These are phyloP conservation scores for Prenolepis imparis DNA, from an alignment of 2,888 invertebrate species.

Conservation along the genomic window DNA sequence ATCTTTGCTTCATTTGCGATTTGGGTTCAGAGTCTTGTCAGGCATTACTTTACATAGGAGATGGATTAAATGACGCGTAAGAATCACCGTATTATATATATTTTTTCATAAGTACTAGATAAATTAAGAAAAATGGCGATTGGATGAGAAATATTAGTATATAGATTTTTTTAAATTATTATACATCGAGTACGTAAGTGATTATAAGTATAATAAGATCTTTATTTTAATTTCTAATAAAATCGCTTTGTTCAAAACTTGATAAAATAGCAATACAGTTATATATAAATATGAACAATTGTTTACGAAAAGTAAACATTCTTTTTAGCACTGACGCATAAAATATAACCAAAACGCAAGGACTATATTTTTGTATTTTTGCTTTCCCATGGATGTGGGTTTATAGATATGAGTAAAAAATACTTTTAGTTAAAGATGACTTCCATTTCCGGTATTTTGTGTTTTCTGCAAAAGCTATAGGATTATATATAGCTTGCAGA, in stretches of 20 bases:
- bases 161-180: neutral
- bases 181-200: neutral
- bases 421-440: conserved; percentile 24
- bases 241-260: neutral
- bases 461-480: conserved; percentile 17
- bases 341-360: conserved; percentile 11
- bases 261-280: neutral
- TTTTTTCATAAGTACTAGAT: neutral
- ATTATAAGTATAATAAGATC: neutral
- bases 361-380: neutral
- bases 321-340: neutral
- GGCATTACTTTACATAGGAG: conserved; percentile 15
- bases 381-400: neutral
- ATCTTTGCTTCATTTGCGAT: conserved; percentile 25
- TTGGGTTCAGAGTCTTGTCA: conserved; percentile 5
- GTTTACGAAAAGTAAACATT: neutral
- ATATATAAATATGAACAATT: neutral
- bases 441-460: conserved; percentile 25
- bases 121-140: neutral
- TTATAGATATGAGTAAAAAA: conserved; percentile 32
- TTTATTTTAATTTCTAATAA: neutral
- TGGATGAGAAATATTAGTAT: neutral
- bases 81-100: neutral
- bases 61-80: neutral
- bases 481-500: neutral